Evolutionary conservation across 2,113 vertebrate genomes (phyloP), one percentile per base, ranked within the genome.

Genomic region (Tricholaema leucomelas): DNA sequence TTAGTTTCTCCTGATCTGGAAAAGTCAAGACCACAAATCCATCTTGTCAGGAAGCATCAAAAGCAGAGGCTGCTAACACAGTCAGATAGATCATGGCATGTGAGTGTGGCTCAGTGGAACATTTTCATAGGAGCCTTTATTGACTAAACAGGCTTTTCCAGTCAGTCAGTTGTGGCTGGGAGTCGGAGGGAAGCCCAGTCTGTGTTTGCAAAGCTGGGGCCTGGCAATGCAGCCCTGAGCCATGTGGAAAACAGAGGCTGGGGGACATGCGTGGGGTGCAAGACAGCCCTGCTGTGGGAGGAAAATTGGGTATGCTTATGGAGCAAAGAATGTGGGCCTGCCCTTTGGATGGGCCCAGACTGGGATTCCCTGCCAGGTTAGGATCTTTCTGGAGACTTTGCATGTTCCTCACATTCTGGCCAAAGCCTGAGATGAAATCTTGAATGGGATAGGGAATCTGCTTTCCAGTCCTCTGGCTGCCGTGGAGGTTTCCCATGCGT

Each of bases 11-110:
- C 88, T 81, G 88, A 96, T 93, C 87, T 94, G 88, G 71, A 93
- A 85, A 64, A 96, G 92, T 87, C 81, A 89, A 87, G 95, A 85
- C 95, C 95, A 83, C 92, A 89, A 96, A 96, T 94, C 89, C 69
- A 21, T 87, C 89, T 56, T 94, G 93, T 93, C 91, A 91, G 73
- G 90, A 94, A 67, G 64, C 84, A 89, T 94, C 92, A 94, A 74
- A 87, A 92, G 87, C 15, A 6, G 89, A 79, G 84, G 67, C 84
- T 74, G 60, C 71, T 91, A 70, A 86, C 38, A 2, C 64, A 59
- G 63, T 24, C 35, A 14, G 81, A 79, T 2, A 1, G 84, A 76
- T 85, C 44, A 2, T 14, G 67, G 91, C 91, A 30, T 73, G 79
- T 21, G 46, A 91, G 76, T 15, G 31, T 59, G 20, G 59, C 50